Percentiles rank a stretch among this genome's conserved stretches.
phyloP scores from a whole-genome alignment of 2,888 invertebrate genomes.

The Epistrophella euchroma region DNA sequence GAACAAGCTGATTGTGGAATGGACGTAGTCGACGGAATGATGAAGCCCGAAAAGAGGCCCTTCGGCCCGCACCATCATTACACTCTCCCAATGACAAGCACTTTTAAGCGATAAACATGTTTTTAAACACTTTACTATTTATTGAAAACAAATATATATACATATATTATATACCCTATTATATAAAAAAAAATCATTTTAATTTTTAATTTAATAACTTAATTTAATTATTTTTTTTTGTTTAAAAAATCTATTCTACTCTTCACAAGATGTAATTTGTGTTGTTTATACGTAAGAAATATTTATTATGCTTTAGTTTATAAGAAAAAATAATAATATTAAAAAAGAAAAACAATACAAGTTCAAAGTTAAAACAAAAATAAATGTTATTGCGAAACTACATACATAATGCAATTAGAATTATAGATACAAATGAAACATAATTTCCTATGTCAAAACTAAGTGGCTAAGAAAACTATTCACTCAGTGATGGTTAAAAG shows the following conservation, averaged over 20 bases:
- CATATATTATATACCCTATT: conserved; percentile 59
- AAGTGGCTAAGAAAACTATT: conserved; percentile 48
- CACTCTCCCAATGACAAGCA: conserved; percentile 81
- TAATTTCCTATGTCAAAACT: conserved; percentile 37
- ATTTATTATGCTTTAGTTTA: conserved; percentile 72
- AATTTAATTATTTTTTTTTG: conserved; percentile 62
- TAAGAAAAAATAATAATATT: conserved; percentile 24
- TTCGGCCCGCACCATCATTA: conserved; percentile 83
- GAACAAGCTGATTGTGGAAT: conserved; percentile 77
- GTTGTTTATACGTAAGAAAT: conserved; percentile 69
- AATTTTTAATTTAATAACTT: conserved; percentile 71
- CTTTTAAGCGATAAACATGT: conserved; percentile 78
- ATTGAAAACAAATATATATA: conserved; percentile 63
- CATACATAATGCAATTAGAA: conserved; percentile 49
- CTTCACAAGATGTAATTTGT: conserved; percentile 59
- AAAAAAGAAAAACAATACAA: conserved; percentile 50
- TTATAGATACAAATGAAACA: conserved; percentile 18
- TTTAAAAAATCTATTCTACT: conserved; percentile 57
- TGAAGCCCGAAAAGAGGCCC: conserved; percentile 81
- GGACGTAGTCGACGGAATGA: conserved; percentile 82
- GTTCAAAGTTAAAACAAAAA: conserved; percentile 55
- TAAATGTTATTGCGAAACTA: conserved; percentile 50
- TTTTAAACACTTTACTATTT: conserved; percentile 73
- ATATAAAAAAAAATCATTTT: conserved; percentile 61
- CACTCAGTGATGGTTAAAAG: conserved; percentile 57